Evolutionary conservation across 2,113 vertebrate genomes (phyloP), one percentile per base, ranked within the genome.

Genomic region (Pollachius pollachius): DNA sequence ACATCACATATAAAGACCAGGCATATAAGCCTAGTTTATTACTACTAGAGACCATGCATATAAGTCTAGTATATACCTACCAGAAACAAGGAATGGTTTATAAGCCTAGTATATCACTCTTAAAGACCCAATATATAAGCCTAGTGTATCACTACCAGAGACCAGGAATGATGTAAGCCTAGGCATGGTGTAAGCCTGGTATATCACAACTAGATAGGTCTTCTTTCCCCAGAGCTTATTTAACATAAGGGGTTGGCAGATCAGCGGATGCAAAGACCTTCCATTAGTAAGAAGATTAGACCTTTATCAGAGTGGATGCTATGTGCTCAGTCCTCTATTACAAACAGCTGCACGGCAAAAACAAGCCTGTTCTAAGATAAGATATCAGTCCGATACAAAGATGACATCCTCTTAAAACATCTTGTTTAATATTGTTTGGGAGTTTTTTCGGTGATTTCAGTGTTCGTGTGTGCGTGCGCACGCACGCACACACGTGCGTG

Each of bases 281-380:
- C 79, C 76, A 81, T 81, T 80, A 67, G 68, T 89, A 89, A 89
- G 85, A 58, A 84, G 87, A 89, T 90, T 89, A 90, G 62, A 65
- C 83, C 41, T 81, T 81, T 60, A 85, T 84, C 85, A 77, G 68
- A 64, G 73, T 77, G 85, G 86, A 85, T 81, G 70, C 64, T 72
- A 15, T 25, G 74, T 78, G 73, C 69, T 76, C 65, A 54, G 64
- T 77, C 69, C 74, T 72, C 2, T 17, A 18, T 41, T 61, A 52
- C 57, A 19, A 69, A 59, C 17, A 48, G 41, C 41, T 48, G 41
- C 41, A 48, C 41, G 2, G 41, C 41, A 48, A 6, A 48, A 7
- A 48, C 41, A 48, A 13, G 41, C 41, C 9, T 9, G 41, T 13
- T 48, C 41, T 13, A 57, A 57, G 54, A 57, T 6, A 62, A 25